Base-by-base conservation (phyloP, 2,888 invertebrate genomes). In the Ichneumoninae sp. region DNA sequence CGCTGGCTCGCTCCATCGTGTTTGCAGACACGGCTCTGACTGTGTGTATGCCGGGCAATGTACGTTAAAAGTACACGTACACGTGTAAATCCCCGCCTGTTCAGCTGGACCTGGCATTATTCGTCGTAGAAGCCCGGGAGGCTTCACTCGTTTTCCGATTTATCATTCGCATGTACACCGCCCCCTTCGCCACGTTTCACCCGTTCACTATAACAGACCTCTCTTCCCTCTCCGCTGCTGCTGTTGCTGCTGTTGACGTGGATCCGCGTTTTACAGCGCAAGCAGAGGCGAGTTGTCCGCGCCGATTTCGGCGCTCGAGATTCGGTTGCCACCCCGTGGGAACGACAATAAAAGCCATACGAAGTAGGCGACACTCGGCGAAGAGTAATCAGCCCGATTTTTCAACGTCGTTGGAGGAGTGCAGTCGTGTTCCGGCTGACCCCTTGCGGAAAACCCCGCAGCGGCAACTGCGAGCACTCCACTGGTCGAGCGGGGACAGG, bases 81-180 rank as follows among this genome's bases (percentile, higher is more conserved):
- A 70, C 44, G 70, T 52, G 71, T 50, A 68, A 69, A 78, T 69
- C 36, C 76, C 69, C 47, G 50, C 13, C 5, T 60, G 69, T 10
- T 62, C 7, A 47, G 30, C 47, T 30, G 30, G 47, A 8, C 30
- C 33, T 5, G 4, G 57, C 50, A 44, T 70, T 70, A 60, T 62
- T 70, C 70, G 70, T 78, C 70, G 66, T 30, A 69, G 50, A 8
- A 70, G 69, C 62, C 50, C 70, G 47, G 57, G 26, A 69, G 54
- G 30, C 44, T 44, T 60, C 19, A 36, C 77, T 47, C 47, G 44
- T 57, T 69, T 68, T 33, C n/a, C 69, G 19, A 69, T 69, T 77
- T 66, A 68, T 77, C 77, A 77, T 77, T 60, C 60, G 68, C 69
- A 33, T 57, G 57, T 69, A 16, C 1, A 19, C 36, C 19, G 44